Conservation (phyloP, 2,888 invertebrate genomes). For the Argyresthia goedartella region DNA sequence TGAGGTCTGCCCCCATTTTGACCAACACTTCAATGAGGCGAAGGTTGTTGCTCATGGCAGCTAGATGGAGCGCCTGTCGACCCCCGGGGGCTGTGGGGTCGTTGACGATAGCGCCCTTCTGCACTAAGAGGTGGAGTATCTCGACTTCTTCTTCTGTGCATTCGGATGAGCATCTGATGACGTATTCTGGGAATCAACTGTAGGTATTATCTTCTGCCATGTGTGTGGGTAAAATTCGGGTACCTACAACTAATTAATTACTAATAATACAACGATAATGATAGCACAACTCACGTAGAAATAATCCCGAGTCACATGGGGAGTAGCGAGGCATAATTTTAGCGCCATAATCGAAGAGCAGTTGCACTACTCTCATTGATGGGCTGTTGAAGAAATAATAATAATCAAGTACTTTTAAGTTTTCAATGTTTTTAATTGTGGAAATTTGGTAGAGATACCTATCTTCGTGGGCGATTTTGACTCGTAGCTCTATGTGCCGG, state of each 20-base stretch:
- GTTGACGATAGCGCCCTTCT: conserved; percentile 41
- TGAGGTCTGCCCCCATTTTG: conserved; percentile 39
- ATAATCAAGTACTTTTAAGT: no score
- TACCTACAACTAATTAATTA: no score
- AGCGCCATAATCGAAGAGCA: conserved; percentile 50
- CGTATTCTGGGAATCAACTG: conserved; percentile 33
- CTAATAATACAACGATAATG: no score
- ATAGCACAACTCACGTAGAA: conserved; percentile 36
- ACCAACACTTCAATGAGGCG: conserved; percentile 38
- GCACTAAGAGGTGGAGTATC: conserved; percentile 40
- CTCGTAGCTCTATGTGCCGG: no score
- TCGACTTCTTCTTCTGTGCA: conserved; percentile 30
- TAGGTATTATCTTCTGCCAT: not conserved
- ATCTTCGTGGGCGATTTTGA: no score
- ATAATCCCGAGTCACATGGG: conserved; percentile 44
- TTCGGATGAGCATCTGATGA: conserved; percentile 38
- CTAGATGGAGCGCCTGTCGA: conserved; percentile 60
- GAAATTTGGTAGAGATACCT: no score
- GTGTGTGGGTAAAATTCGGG: not conserved
- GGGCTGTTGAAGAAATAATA: conserved; percentile 23
- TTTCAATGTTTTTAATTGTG: no score
- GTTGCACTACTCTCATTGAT: conserved; percentile 30
- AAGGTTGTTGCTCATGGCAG: conserved; percentile 58
- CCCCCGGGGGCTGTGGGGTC: conserved; percentile 44
- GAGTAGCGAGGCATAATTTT: conserved; percentile 22